Conservation (phyloP, 2,113 vertebrate species). For the Podarcis cretensis region DNA sequence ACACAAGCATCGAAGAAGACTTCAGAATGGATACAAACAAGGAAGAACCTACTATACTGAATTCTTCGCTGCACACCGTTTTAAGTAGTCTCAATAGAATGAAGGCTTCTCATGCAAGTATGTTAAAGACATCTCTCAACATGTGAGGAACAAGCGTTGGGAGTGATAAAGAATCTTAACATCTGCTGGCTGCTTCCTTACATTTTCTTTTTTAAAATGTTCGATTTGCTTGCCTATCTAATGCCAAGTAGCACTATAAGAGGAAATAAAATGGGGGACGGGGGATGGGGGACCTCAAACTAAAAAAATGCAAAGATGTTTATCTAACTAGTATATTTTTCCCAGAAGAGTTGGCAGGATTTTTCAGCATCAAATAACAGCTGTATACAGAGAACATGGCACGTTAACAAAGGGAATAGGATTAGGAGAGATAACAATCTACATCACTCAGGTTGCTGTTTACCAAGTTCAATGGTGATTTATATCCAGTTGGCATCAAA, state of each 20-base stretch:
- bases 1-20: background rate
- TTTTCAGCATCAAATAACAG: constrained; percentile 17
- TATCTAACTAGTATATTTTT: background rate
- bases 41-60: background rate
- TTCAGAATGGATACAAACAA: background rate
- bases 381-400: background rate
- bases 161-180: background rate
- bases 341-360: background rate
- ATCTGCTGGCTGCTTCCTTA: constrained; percentile 17
- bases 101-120: background rate
- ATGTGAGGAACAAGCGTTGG: background rate
- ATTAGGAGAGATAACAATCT: background rate
- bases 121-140: constrained; percentile 20
- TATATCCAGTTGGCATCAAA: background rate
- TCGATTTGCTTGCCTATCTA: background rate
- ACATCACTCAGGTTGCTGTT: background rate
- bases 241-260: background rate
- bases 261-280: background rate
- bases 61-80: background rate
- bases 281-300: background rate
- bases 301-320: background rate
- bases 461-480: background rate
- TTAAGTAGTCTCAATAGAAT: background rate
- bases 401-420: constrained; percentile 17
- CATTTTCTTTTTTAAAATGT: constrained; percentile 22